Evolutionary conservation across 2,888 invertebrate genomes (phyloP), one percentile per base, ranked within the genome.

Genomic region (Polyommatus icarus): DNA sequence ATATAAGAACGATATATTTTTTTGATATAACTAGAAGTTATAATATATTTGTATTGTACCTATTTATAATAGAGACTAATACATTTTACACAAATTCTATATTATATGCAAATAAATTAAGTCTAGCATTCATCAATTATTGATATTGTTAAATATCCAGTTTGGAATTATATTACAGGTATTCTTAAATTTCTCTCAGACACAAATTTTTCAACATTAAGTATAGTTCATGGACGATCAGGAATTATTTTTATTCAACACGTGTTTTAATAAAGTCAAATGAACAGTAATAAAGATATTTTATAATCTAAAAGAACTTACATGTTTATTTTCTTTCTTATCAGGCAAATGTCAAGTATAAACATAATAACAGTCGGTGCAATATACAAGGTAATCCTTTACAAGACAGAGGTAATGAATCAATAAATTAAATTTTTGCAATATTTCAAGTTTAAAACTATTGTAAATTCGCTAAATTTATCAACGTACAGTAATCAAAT

Each of bases 371-470:
- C 18, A 67, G 15, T 67, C 29, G 67, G 32, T 67, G 67, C 29
- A 67, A 24, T 29, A 29, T 67, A 67, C 18, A 67, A 67, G 67
- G 67, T 67, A 67, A 67, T 67, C 67, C 67, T 29, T 67, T 29
- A 29, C 29, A 67, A 29, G 15, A 67, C 67, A 15, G 67, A 29
- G 67, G 29, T 67, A 67, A 67, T 12, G 15, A 32, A 18, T 3
- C 15, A 54, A 5, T 18, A 50, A 50, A 54, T 54, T 54, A 1
- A 54, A 12, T 54, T 54, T 54, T 54, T 54, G 18, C 15, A 32
- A 32, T 32, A 67, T 32, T 67, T 61, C 4, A 24, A 67, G 12
- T 67, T 29, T 67, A 29, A 20, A 61, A 24, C 59, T 54, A 59
- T 18, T 18, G 54, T 54, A 5, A 18, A 54, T 54, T 54, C 5